These are phyloP conservation scores for Pemphredon lugubris DNA, from an alignment of 2,888 invertebrate genomes.

Conservation along the genomic window DNA sequence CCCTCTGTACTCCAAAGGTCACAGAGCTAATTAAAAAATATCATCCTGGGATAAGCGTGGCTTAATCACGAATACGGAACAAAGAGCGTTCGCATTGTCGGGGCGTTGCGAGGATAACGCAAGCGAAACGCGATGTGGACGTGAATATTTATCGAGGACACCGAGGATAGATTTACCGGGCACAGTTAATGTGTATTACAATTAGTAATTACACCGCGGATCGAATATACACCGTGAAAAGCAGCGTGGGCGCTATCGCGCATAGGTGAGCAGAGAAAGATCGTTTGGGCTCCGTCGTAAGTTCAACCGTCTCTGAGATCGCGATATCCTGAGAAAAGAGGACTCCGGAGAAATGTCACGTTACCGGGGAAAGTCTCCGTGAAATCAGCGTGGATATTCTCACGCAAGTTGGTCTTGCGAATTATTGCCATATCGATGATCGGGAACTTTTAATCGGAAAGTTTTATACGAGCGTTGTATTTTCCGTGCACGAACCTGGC, in stretches of 20 bases:
- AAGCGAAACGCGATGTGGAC: conserved; percentile 16
- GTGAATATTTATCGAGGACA: conserved; percentile 33
- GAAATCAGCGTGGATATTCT: conserved; percentile 45
- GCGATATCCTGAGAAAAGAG: conserved; percentile 54
- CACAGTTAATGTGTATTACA: conserved; percentile 60
- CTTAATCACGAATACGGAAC: conserved; percentile 31
- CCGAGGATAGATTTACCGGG: conserved; percentile 42
- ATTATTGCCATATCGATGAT: conserved; percentile 10
- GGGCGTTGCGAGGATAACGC: conserved; percentile 29
- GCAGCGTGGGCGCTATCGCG: conserved; percentile 58
- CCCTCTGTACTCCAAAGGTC: too few relatives aligned
- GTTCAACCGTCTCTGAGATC: conserved; percentile 43
- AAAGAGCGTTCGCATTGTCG: conserved; percentile 34
- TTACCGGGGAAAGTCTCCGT: conserved; percentile 45
- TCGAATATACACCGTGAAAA: conserved; percentile 54
- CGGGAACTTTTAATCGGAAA: too few relatives aligned
- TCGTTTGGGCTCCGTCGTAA: conserved; percentile 40
- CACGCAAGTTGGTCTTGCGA: conserved; percentile 28
- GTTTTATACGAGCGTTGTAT: too few relatives aligned
- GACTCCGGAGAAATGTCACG: conserved; percentile 54
- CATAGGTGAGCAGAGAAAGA: conserved; percentile 33
- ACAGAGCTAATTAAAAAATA: not conserved
- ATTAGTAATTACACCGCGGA: conserved; percentile 67
- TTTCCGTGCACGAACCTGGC: too few relatives aligned
- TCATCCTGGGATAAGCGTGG: too few relatives aligned